These are phyloP conservation scores for Corapipo altera DNA, from an alignment of 2,113 vertebrate species.

Conservation along the genomic window DNA sequence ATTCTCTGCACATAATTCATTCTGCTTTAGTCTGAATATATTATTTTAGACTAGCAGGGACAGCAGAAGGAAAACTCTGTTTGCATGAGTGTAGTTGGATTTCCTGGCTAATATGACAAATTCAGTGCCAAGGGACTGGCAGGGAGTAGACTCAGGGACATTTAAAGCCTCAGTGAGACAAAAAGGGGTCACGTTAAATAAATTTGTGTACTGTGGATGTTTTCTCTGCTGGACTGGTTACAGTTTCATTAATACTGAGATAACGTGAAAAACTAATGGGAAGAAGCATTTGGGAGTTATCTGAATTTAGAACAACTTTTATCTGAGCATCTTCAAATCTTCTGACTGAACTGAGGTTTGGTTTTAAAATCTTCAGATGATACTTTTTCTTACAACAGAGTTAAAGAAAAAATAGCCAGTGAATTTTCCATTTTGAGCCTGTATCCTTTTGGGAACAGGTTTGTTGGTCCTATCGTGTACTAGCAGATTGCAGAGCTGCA, in stretches of 20 bases:
- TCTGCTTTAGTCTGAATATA: neutral
- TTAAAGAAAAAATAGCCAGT: neutral
- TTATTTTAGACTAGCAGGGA: neutral
- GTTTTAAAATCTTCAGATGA: neutral
- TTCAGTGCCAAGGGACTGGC: neutral
- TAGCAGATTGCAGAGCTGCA: constrained; percentile 1
- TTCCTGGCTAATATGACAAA: neutral
- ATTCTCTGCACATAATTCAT: neutral
- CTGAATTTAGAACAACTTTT: neutral
- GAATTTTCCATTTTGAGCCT: neutral
- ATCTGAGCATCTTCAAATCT: neutral
- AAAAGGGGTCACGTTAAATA: neutral
- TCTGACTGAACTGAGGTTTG: neutral
- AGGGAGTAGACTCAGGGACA: neutral
- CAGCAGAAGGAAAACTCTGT: neutral
- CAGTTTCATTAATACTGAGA: neutral
- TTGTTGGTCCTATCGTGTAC: neutral
- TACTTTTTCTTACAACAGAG: neutral
- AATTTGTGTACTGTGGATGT: fast-evolving
- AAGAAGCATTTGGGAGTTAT: neutral
- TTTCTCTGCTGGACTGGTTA: neutral
- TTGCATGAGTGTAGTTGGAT: neutral
- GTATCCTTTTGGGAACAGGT: neutral
- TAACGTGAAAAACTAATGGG: neutral
- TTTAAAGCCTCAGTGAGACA: neutral